Conservation (phyloP, 2,113 vertebrate genomes). For the Pseudois nayaur region DNA sequence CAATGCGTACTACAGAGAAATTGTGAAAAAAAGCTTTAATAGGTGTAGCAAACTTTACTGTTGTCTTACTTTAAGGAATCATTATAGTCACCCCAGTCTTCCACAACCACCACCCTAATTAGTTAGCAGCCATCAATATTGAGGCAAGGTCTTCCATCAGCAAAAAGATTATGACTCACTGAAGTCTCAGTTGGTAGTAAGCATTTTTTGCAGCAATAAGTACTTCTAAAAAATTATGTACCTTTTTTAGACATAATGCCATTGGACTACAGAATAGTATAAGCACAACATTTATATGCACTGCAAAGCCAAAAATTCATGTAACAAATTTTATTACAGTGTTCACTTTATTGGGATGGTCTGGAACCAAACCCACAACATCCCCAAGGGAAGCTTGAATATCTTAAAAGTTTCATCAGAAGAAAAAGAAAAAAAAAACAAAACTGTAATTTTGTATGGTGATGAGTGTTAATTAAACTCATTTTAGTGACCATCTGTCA, state of each 20-base stretch:
- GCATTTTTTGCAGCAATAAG: background rate
- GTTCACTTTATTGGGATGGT: background rate
- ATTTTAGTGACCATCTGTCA: background rate
- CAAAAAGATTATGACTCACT: background rate
- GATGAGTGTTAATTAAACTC: background rate
- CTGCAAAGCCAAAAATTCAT: background rate
- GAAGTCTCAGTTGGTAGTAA: background rate
- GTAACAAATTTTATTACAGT: background rate
- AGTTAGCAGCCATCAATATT: background rate
- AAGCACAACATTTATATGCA: background rate
- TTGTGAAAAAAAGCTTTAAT: background rate
- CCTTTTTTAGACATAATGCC: background rate
- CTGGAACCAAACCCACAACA: background rate
- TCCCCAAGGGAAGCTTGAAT: background rate
- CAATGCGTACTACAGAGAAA: background rate
- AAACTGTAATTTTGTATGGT: background rate
- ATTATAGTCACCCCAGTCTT: background rate
- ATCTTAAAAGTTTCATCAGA: background rate
- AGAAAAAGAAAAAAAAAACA: background rate
- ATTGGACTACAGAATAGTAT: background rate
- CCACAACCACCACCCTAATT: background rate
- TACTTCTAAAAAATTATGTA: background rate
- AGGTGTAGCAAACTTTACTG: background rate
- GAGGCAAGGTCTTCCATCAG: background rate
- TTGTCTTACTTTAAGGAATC: background rate